Base-by-base conservation (phyloP, 2,888 invertebrate genomes). In the Mimumesa dahlbomi region DNA sequence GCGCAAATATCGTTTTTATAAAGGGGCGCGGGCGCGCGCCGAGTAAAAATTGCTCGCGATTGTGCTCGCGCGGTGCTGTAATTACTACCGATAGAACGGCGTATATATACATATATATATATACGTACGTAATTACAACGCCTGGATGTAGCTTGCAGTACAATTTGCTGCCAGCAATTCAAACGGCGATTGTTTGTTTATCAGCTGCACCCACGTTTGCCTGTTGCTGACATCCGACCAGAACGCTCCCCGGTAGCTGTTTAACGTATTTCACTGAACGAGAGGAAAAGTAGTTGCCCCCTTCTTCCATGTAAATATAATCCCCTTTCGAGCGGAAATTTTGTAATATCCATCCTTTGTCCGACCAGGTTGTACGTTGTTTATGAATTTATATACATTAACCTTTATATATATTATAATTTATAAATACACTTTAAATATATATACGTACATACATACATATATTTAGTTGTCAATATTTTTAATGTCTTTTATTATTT, bases 151-250 rank as follows among this genome's bases (percentile, higher is more conserved):
- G 69, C 58, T 70, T 49, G 69, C 56, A 56, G 67, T 43, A 52
- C 78, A 78, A 78, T 71, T 73, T 73, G 73, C 57, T 62, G 36
- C 38, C 52, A 42, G 54, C 72, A 53, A 77, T 76, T 73, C 62
- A 57, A 50, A 25, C 38, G 57, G 45, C 50, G 71, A 68, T 61
- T 64, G 68, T 71, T 77, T 70, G 68, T 77, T 78, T 73, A 73
- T 75, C 69, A 58, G 62, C 31, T 48, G 62, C 64, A 34, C 49
- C 34, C 9, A 59, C 58, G 67, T 54, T 61, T 59, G 53, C 38
- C 18, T 45, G 64, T 49, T 49, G 61, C 42, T 45, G 22, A 67
- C 53, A 25, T 62, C 62, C 31, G 18, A 13, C 74, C 50, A 68
- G 62, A 53, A n/a, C n/a, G n/a, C n/a, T n/a, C n/a, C 13, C 13